Base-by-base conservation (phyloP, 2,888 invertebrate genomes). In the Bembecia ichneumoniformis region DNA sequence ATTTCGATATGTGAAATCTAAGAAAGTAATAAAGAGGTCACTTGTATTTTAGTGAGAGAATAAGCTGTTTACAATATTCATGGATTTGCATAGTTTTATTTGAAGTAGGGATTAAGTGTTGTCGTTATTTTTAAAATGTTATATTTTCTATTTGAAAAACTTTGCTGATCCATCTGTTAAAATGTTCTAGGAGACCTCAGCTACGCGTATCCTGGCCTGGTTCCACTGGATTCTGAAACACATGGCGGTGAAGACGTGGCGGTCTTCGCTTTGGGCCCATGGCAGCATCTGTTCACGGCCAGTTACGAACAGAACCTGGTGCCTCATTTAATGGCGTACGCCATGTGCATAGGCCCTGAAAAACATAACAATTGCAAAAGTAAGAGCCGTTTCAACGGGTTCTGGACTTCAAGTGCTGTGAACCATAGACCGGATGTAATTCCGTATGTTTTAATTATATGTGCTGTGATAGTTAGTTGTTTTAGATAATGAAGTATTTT, bases 231-330 rank as follows among this genome's bases (percentile, higher is more conserved):
- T 49, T 87, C 88, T 0, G 93, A 93, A 62, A 93, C 93, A 0
- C 94, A 94, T 59, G 93, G 92, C 0, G 93, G 93, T 0, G 94
- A 94, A 57, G 95, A 95, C 68, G 94, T 95, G 0, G 91, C 91
- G 0, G 90, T 95, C 1, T 94, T 90, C 75, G 91, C 91, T 28
- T 72, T 71, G 10, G 96, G 92, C 48, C 95, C 94, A 0, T 93
- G 92, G 90, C 89, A 94, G 34, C 95, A 95, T 65, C 87, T 96
- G 3, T 94, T 96, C 72, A 90, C 92, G 0, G 93, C 95, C 14
- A 91, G 91, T 48, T 91, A 92, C 61, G 94, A 96, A 62, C 94
- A 96, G 70, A 91, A 90, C 64, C 88, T 90, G 51, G 91, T 96
- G 11, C 93, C 95, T 0, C 93, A 95, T 63, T 89, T 93, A 16